phyloP scores from a whole-genome alignment of 2,113 vertebrate genomes.

The Scatophagus argus region DNA sequence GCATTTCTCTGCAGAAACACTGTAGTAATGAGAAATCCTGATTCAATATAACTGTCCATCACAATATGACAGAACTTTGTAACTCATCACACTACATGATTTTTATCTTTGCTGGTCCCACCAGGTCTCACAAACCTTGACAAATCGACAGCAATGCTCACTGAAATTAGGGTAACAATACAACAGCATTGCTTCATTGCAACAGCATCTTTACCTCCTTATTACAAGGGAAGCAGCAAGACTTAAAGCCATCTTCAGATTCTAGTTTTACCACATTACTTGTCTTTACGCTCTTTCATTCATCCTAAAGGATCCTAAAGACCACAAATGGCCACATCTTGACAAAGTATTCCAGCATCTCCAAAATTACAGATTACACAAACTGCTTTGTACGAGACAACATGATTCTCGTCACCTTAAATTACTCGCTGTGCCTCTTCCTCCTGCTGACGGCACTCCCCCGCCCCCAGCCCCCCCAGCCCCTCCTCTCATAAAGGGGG shows the following conservation, averaged over 20 bases:
- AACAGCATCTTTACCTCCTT: neutral
- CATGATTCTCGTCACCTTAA: conserved; percentile 6
- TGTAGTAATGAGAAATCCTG: neutral
- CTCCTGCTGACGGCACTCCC: conserved; percentile 2
- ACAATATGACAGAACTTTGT: neutral
- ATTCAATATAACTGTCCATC: neutral
- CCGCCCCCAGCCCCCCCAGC: too few relatives aligned
- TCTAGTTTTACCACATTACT: neutral
- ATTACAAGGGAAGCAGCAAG: neutral
- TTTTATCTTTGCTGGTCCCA: conserved; percentile 11
- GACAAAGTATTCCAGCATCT: neutral
- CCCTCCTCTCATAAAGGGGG: conserved; percentile 16
- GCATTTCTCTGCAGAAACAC: neutral
- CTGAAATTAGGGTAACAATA: conserved; percentile 37
- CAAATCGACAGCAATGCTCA: conserved; percentile 40
- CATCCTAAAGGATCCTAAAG: neutral
- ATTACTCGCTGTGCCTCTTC: neutral
- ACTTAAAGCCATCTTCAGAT: neutral
- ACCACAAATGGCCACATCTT: conserved; percentile 1
- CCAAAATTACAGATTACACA: neutral
- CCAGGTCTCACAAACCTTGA: neutral
- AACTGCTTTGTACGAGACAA: neutral
- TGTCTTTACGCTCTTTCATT: neutral
- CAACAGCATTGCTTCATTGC: neutral
- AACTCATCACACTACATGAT: neutral